Conservation (phyloP, 2,888 invertebrate species). For the Erebia aethiops region DNA sequence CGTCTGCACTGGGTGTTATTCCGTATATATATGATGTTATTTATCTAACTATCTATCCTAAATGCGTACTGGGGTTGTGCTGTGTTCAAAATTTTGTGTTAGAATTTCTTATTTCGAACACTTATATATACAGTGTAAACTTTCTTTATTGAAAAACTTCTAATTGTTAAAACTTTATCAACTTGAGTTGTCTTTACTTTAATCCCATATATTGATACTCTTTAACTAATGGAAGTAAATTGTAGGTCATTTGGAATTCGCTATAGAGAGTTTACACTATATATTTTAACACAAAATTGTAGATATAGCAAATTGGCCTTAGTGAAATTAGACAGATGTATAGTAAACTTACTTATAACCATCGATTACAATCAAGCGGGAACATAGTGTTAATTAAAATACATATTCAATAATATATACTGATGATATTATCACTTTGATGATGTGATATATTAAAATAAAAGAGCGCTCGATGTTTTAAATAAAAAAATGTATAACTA, state of each 20-base stretch:
- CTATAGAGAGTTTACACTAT: slow-evolving; percentile 14
- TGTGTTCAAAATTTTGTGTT: slow-evolving; percentile 75
- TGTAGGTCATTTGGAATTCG: not conserved
- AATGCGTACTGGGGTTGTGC: slow-evolving; percentile 63
- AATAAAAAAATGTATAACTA: slow-evolving; percentile 42
- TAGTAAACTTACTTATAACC: slow-evolving; percentile 55
- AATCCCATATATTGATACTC: not conserved
- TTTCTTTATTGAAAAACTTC: not conserved
- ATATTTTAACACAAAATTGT: slow-evolving; percentile 73
- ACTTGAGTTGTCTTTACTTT: not conserved
- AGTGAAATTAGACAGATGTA: slow-evolving; percentile 71
- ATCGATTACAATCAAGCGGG: slow-evolving; percentile 63
- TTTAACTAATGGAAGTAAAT: not conserved
- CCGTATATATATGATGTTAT: slow-evolving; percentile 50
- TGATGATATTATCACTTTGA: slow-evolving; percentile 48
- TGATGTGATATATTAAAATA: slow-evolving; percentile 62
- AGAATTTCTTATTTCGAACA: slow-evolving; percentile 41
- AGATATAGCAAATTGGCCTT: slow-evolving; percentile 79
- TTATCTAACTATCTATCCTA: slow-evolving; percentile 45
- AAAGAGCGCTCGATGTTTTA: slow-evolving; percentile 53
- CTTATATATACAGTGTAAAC: slow-evolving; percentile 37
- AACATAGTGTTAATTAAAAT: slow-evolving; percentile 75
- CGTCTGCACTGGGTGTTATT: slow-evolving; percentile 76
- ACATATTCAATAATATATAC: slow-evolving; percentile 54
- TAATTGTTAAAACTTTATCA: not conserved